A percentile compares a stretch with the other conserved stretches of the same genome.
Evolutionary conservation across 2,888 invertebrate genomes (phyloP).

Genomic region (Drosophila cracens): DNA sequence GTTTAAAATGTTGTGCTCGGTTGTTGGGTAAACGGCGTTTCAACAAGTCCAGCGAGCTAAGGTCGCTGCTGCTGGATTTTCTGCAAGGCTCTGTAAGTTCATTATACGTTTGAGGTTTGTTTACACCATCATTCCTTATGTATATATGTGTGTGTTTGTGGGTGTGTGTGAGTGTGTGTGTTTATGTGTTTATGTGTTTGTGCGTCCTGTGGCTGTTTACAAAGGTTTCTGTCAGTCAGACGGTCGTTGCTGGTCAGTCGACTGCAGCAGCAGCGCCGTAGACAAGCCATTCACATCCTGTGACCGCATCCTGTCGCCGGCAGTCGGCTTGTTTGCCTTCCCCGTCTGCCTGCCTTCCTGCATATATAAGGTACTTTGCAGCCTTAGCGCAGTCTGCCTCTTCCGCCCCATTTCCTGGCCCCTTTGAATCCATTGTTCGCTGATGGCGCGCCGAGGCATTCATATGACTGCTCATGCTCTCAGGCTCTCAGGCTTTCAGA

Average conservation of each 20-base stretch:
- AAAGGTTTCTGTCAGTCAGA: conserved; percentile 70
- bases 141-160: background rate
- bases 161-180: conserved; percentile 11
- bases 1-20: conserved; percentile 60
- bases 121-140: conserved; percentile 38
- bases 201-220: conserved; percentile 60
- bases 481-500: conserved; percentile 6
- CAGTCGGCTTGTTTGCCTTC: conserved; percentile 44
- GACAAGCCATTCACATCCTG: conserved; percentile 66
- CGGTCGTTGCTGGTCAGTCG: conserved; percentile 40
- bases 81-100: conserved; percentile 43
- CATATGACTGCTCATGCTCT: conserved; percentile 60
- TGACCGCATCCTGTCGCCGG: conserved; percentile 77
- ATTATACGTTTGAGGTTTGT: conserved; percentile 60
- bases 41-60: conserved; percentile 57
- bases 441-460: conserved; percentile 48
- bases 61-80: background rate
- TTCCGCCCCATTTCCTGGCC: background rate
- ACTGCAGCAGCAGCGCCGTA: conserved; percentile 53
- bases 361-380: conserved; percentile 49
- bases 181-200: conserved; percentile 13
- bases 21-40: conserved; percentile 41
- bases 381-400: conserved; percentile 26
- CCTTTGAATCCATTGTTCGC: conserved; percentile 42
- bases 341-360: conserved; percentile 14